These are phyloP conservation scores for Drosophila formosana DNA, from an alignment of 2,888 invertebrate genomes.

Conservation along the genomic window DNA sequence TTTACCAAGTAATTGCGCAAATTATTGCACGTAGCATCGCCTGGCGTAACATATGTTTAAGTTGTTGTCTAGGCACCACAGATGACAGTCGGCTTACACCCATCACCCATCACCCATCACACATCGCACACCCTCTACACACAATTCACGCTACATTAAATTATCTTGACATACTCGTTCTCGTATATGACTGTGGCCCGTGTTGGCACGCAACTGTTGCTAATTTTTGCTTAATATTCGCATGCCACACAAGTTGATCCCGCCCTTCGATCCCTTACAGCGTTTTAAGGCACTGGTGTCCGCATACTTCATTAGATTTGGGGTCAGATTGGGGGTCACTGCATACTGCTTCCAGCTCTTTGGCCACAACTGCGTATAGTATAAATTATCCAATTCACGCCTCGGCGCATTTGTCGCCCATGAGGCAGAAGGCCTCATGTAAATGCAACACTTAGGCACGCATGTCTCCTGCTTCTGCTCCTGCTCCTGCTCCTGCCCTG, in stretches of 20 bases:
- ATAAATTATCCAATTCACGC: constrained; percentile 82
- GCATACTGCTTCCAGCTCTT: constrained; percentile 23
- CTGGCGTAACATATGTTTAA: constrained; percentile 66
- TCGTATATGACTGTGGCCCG: constrained; percentile 8
- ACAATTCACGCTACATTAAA: constrained; percentile 76
- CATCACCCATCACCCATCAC: not conserved
- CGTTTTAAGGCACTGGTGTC: constrained; percentile 42
- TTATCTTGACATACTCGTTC: constrained; percentile 73
- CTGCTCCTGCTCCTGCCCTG: constrained; percentile 4
- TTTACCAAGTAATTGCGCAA: constrained; percentile 77
- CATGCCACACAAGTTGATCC: constrained; percentile 45
- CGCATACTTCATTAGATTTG: constrained; percentile 63
- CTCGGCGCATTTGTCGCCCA: constrained; percentile 56
- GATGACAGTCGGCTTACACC: constrained; percentile 42
- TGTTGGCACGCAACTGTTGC: constrained; percentile 76
- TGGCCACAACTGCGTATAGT: constrained; percentile 52
- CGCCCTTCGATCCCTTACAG: constrained; percentile 3
- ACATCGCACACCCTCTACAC: not conserved
- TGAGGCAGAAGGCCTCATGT: constrained; percentile 56
- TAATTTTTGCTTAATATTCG: constrained; percentile 73
- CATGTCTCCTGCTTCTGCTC: constrained; percentile 47
- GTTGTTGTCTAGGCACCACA: constrained; percentile 61
- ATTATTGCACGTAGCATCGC: constrained; percentile 76
- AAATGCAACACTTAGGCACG: constrained; percentile 81
- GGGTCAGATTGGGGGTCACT: constrained; percentile 18